Percentiles rank a stretch among this genome's conserved stretches.
Evolutionary conservation across 2,797 vertebrate genomes (phyloP).

Genomic region (Phaenicophaeus curvirostris): DNA sequence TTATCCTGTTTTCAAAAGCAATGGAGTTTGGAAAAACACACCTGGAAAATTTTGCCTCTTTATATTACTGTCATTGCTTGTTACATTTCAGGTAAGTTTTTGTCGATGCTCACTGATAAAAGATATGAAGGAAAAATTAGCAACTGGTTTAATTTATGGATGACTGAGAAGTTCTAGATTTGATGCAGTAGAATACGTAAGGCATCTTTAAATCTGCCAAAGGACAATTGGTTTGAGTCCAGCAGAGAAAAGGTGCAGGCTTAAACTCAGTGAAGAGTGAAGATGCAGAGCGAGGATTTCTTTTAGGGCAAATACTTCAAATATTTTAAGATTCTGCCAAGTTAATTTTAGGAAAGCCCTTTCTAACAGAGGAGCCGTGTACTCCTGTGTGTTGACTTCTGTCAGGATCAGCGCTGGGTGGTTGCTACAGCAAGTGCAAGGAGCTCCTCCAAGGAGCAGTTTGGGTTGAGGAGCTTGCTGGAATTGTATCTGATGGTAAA

Average conservation of each 20-base stretch:
- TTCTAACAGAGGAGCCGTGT: background rate
- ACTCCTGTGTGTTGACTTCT: background rate
- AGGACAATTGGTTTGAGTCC: background rate
- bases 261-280: background rate
- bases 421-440: background rate
- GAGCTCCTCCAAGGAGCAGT: background rate
- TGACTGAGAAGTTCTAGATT: background rate
- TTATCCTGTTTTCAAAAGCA: background rate
- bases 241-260: background rate
- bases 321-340: background rate
- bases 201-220: background rate
- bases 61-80: background rate
- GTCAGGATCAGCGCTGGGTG: background rate
- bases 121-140: background rate
- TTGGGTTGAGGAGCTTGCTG: background rate
- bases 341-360: background rate
- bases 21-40: background rate
- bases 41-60: background rate
- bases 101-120: conserved; percentile 34
- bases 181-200: background rate
- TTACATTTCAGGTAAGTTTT: background rate
- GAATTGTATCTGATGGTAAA: background rate
- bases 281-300: background rate
- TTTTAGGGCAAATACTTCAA: background rate
- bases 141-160: background rate